Evolutionary conservation across 1,140 invertebrate genomes (phyloP).

Genomic region (Batillaria attramentaria): DNA sequence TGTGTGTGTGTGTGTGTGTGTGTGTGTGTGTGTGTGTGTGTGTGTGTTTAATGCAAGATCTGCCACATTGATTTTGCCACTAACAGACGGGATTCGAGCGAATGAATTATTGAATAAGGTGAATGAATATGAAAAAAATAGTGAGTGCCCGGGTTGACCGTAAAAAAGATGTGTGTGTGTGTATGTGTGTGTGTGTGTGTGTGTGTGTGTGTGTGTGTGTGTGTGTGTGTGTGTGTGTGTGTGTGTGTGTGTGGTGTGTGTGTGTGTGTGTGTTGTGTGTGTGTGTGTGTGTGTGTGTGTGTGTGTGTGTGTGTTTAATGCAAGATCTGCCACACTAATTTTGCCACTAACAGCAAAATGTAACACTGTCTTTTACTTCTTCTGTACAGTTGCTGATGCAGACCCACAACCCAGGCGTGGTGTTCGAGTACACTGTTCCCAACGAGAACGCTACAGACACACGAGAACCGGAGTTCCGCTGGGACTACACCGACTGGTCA

Average conservation of each 20-base stretch:
- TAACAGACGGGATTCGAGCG: neutral
- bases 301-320: no score
- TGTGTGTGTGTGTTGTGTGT: no score
- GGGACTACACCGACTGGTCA: constrained; percentile 85
- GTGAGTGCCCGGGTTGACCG: neutral
- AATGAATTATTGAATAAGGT: neutral
- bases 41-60: no score
- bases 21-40: no score
- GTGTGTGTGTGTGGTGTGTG: no score
- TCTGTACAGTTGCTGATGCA: constrained; percentile 82
- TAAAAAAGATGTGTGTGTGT: neutral
- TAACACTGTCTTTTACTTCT: constrained; percentile 3
- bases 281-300: no score
- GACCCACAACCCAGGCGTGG: constrained; percentile 85
- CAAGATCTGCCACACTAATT: no score
- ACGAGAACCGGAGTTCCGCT: constrained; percentile 78
- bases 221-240: no score
- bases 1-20: no score
- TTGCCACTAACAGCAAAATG: no score
- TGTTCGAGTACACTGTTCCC: constrained; percentile 87
- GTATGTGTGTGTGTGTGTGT: neutral
- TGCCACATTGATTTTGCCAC: no score
- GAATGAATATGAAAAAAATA: neutral
- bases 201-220: no score
- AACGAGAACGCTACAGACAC: constrained; percentile 75